Evolutionary conservation across 2,113 vertebrate genomes (phyloP).

Genomic region (Arenaria interpres): DNA sequence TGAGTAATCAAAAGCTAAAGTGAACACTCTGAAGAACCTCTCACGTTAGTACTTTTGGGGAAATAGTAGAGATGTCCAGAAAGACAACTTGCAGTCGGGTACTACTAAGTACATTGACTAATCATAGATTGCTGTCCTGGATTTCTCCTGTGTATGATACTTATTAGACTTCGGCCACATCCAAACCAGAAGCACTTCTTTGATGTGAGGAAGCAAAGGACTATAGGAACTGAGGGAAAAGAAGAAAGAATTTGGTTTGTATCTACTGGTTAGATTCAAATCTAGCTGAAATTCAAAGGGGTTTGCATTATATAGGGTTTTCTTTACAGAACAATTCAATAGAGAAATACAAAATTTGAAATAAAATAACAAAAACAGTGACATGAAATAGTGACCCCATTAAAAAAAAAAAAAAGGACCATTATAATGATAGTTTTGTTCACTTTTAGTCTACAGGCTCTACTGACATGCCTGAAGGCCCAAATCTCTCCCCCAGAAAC

Average conservation of each 20-base stretch:
- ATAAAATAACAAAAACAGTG: not conserved
- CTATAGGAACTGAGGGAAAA: not conserved
- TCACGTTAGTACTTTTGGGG: not conserved
- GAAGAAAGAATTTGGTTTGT: not conserved
- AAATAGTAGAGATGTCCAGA: not conserved
- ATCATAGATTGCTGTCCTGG: not conserved
- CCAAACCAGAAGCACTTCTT: not conserved
- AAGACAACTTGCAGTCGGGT: not conserved
- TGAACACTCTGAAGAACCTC: not conserved
- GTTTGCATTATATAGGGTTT: fast-evolving
- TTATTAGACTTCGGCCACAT: not conserved
- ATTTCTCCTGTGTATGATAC: not conserved
- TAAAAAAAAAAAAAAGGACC: not conserved
- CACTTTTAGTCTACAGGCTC: not conserved
- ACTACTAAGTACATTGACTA: not conserved
- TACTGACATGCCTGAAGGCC: not conserved
- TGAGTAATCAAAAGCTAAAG: not conserved
- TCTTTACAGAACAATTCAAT: not conserved
- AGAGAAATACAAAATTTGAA: not conserved
- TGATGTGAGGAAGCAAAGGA: not conserved
- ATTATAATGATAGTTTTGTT: not conserved
- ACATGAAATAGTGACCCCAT: not conserved
- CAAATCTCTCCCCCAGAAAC: not conserved
- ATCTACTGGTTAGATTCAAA: not conserved
- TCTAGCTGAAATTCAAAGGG: not conserved